These are phyloP conservation scores for Serripes groenlandicus DNA, from an alignment of 2,888 invertebrate species.

Conservation along the genomic window DNA sequence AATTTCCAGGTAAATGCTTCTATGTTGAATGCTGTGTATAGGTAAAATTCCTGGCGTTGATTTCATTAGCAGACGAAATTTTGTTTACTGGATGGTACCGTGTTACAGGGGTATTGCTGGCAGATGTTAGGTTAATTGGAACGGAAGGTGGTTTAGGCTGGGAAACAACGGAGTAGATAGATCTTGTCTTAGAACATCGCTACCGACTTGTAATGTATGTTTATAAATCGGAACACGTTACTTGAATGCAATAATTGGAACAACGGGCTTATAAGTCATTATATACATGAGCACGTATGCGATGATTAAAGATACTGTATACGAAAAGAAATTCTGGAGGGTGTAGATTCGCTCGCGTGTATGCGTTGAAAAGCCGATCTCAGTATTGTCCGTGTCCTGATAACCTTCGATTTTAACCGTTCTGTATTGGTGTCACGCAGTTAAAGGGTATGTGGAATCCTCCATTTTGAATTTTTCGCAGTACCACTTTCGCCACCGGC, in stretches of 20 bases:
- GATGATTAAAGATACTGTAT: no score
- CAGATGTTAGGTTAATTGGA: constrained; percentile 23
- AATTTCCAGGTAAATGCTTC: not conserved
- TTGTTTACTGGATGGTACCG: constrained; percentile 18
- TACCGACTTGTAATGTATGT: not conserved
- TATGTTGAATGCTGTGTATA: constrained; percentile 3
- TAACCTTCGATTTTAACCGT: not conserved
- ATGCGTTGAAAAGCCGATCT: no score
- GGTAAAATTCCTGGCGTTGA: not conserved
- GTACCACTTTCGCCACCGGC: constrained; percentile 14
- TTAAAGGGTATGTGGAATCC: not conserved
- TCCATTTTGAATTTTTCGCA: constrained; percentile 16
- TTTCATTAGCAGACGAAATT: constrained; percentile 1
- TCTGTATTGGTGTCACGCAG: not conserved
- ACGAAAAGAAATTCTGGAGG: no score
- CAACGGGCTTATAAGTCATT: no score
- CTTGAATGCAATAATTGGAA: no score
- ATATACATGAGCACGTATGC: no score
- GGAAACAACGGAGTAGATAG: constrained; percentile 1
- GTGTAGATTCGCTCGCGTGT: no score
- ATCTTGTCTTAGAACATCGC: not conserved
- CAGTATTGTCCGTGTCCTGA: not conserved
- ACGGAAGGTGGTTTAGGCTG: not conserved
- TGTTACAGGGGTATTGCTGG: not conserved
- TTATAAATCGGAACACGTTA: no score